phyloP scores from a whole-genome alignment of 2,113 vertebrate genomes.

The Pterocles orientalis region DNA sequence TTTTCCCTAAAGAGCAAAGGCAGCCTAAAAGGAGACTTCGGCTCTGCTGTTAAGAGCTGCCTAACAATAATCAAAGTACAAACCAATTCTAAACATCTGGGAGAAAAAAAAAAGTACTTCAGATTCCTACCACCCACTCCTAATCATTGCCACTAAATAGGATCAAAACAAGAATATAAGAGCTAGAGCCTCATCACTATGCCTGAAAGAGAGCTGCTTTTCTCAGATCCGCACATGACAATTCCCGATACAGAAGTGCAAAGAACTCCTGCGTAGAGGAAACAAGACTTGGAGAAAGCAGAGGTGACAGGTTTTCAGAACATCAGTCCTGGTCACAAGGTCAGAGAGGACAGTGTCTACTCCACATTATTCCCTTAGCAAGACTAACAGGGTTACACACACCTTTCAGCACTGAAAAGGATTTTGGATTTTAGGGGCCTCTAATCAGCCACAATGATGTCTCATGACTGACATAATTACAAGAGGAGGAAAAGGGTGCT shows the following conservation, averaged over 20 bases:
- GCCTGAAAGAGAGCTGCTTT: not conserved
- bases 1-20: not conserved
- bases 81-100: not conserved
- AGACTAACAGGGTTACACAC: not conserved
- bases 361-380: not conserved
- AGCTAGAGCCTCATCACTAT: not conserved
- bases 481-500: not conserved
- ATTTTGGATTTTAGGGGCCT: not conserved
- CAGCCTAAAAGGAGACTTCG: not conserved
- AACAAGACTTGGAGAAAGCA: not conserved
- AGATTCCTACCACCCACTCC: not conserved
- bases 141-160: not conserved
- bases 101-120: not conserved
- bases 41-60: not conserved
- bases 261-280: not conserved
- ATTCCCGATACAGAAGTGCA: not conserved
- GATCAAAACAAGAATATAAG: conserved; percentile 9
- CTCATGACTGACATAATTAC: not conserved
- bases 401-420: not conserved
- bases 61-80: not conserved
- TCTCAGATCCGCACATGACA: accelerated
- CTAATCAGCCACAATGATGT: not conserved
- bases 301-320: not conserved
- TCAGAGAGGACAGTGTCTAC: not conserved
- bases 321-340: not conserved